These are phyloP conservation scores for Thermophis baileyi DNA, from an alignment of 2,113 vertebrate genomes.

Conservation along the genomic window DNA sequence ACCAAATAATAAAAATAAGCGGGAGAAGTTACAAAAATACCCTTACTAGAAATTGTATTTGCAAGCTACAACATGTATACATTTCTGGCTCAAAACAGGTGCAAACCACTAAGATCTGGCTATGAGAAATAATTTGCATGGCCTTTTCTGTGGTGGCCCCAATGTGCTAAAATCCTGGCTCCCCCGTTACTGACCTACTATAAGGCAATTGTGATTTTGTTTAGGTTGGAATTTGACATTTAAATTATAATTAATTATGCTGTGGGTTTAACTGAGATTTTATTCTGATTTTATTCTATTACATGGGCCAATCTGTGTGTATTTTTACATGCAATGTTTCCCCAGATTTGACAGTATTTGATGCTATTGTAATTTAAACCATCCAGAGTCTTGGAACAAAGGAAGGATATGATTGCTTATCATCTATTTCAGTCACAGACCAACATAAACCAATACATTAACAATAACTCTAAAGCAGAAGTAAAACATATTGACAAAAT, in stretches of 20 bases:
- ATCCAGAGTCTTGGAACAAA: background rate
- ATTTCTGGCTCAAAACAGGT: background rate
- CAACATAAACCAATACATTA: background rate
- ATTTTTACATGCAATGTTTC: background rate
- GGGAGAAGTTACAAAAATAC: background rate
- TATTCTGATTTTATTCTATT: background rate
- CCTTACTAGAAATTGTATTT: background rate
- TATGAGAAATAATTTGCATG: background rate
- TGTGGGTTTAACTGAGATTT: background rate
- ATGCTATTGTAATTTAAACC: background rate
- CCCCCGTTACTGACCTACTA: background rate
- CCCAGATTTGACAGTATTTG: background rate
- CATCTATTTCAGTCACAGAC: background rate
- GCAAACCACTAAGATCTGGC: background rate
- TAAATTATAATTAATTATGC: background rate
- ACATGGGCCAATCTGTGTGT: background rate
- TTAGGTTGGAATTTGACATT: background rate
- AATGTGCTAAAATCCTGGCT: background rate
- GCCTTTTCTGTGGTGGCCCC: background rate
- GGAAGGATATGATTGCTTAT: background rate
- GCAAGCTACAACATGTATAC: background rate
- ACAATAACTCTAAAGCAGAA: background rate
- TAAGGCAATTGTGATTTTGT: background rate
- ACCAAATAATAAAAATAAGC: background rate
- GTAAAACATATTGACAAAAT: background rate